These are phyloP conservation scores for Heliconius nattereri DNA, from an alignment of 1,140 invertebrate genomes.

Conservation along the genomic window DNA sequence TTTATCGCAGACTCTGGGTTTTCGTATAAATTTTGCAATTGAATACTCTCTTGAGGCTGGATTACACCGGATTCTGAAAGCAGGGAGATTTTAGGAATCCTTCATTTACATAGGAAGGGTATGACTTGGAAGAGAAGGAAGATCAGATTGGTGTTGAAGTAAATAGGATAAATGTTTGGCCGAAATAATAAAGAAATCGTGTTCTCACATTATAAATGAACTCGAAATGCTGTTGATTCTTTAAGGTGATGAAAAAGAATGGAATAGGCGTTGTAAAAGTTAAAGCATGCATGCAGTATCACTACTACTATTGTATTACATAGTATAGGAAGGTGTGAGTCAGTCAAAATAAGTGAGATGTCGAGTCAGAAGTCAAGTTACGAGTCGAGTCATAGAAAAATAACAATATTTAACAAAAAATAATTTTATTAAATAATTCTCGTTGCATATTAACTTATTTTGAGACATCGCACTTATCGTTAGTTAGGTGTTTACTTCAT, in stretches of 20 bases:
- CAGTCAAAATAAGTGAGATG: constrained; percentile 65
- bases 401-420: constrained; percentile 59
- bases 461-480: constrained; percentile 76
- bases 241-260: too few species aligned
- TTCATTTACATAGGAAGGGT: constrained; percentile 43
- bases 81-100: constrained; percentile 61
- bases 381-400: constrained; percentile 55
- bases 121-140: constrained; percentile 20
- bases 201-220: too few species aligned
- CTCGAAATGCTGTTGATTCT: too few species aligned
- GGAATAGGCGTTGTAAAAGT: background rate
- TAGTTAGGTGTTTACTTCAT: constrained; percentile 46
- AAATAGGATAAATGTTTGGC: background rate
- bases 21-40: constrained; percentile 21
- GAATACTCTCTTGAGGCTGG: constrained; percentile 41
- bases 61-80: constrained; percentile 55
- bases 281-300: background rate
- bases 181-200: too few species aligned
- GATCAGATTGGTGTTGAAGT: constrained; percentile 44
- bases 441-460: constrained; percentile 49
- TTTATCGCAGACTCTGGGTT: constrained; percentile 8
- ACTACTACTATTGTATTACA: background rate
- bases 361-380: constrained; percentile 61
- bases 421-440: constrained; percentile 58
- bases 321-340: constrained; percentile 25